Evolutionary conservation across 2,888 invertebrate species (phyloP).

Genomic region (Adela reaumurella): DNA sequence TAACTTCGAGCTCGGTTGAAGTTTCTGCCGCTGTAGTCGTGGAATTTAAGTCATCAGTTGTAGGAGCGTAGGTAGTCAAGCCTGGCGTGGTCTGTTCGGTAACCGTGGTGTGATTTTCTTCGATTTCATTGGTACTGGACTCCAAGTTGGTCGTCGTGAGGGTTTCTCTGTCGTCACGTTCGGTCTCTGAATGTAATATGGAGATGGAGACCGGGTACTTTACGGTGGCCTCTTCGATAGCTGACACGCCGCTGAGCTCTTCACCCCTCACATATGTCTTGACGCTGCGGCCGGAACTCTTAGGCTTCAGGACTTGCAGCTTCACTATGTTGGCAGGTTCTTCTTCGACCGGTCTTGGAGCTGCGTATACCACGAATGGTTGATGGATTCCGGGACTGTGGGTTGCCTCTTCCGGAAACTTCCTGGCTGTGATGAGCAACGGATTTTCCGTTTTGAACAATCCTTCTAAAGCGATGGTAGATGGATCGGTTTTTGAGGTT

Average conservation of each 20-base stretch:
- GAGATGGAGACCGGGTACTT: slow-evolving; percentile 30
- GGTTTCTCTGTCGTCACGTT: slow-evolving; percentile 17
- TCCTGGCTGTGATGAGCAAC: slow-evolving; percentile 19
- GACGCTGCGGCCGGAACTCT: slow-evolving; percentile 29
- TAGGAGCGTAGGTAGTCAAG: slow-evolving; percentile 15
- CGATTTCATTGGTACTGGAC: slow-evolving; percentile 12
- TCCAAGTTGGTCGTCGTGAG: slow-evolving; percentile 17
- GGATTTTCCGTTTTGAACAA: slow-evolving; percentile 59
- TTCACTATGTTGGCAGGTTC: slow-evolving; percentile 32
- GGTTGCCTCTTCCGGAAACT: slow-evolving; percentile 14
- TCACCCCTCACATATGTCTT: slow-evolving; percentile 39
- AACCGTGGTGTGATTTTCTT: slow-evolving; percentile 2
- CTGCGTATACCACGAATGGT: slow-evolving; percentile 47
- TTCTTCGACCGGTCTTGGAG: slow-evolving; percentile 28
- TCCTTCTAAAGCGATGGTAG: slow-evolving; percentile 65
- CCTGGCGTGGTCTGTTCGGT: slow-evolving; percentile 7
- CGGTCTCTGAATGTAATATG: slow-evolving; percentile 18
- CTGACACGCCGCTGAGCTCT: slow-evolving; percentile 31
- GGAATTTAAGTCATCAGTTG: slow-evolving; percentile 1
- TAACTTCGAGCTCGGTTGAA: slow-evolving; percentile 27
- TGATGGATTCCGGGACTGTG: slow-evolving; percentile 21
- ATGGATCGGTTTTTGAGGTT: slow-evolving; percentile 48
- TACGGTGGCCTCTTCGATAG: slow-evolving; percentile 21
- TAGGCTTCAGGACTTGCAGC: slow-evolving; percentile 29
- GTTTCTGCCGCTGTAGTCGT: slow-evolving; percentile 17